These are phyloP conservation scores for Aleiodes testaceus DNA, from an alignment of 2,888 invertebrate species.

Conservation along the genomic window DNA sequence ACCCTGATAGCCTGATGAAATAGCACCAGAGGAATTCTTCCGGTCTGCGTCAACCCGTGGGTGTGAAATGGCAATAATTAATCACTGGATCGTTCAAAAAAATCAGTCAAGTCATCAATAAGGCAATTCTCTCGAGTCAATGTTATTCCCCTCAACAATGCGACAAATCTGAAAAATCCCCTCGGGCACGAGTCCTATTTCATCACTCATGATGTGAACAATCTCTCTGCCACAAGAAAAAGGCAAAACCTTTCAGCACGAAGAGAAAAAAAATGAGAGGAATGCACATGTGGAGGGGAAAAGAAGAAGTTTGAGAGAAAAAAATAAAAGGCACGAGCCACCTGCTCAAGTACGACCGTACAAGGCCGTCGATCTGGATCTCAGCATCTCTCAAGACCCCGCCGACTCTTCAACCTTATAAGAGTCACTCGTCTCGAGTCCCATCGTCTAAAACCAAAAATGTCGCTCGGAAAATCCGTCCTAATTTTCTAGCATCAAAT, in stretches of 20 bases:
- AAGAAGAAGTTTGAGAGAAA: conserved; percentile 29
- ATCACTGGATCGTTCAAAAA: too few relatives aligned
- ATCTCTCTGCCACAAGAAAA: conserved; percentile 1
- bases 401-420: conserved; percentile 52
- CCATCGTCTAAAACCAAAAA: conserved; percentile 56
- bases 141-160: not conserved
- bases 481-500: too few relatives aligned
- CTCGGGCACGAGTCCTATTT: conserved; percentile 25
- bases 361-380: conserved; percentile 63
- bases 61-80: not conserved
- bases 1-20: not conserved
- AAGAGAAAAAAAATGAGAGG: conserved; percentile 5
- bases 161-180: conserved; percentile 4
- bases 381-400: conserved; percentile 41
- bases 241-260: conserved; percentile 5
- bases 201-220: not conserved
- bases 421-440: conserved; percentile 53
- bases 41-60: not conserved
- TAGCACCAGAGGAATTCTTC: conserved; percentile 4
- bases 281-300: conserved; percentile 16
- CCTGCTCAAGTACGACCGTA: conserved; percentile 66
- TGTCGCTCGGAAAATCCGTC: conserved; percentile 50
- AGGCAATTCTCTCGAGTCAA: not conserved
- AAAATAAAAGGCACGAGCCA: conserved; percentile 49
- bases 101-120: too few relatives aligned